Conservation (phyloP, 1,140 invertebrate genomes). For the Diorhabda elongata region DNA sequence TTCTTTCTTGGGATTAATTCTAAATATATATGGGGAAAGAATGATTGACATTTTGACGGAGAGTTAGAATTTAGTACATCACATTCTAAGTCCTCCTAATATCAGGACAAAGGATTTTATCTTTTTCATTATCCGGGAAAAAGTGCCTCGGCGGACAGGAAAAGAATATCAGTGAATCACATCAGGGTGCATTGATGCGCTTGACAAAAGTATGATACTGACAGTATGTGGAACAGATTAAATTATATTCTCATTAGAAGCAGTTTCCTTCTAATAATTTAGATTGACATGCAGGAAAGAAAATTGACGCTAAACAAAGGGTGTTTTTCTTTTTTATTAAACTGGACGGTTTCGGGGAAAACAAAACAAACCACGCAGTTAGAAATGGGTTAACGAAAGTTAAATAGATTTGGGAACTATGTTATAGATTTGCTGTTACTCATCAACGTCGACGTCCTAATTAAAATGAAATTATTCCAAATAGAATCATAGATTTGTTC, state of each 20-base stretch:
- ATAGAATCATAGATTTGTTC: no score
- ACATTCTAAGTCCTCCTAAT: not conserved
- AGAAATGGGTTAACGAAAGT: not conserved
- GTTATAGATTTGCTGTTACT: not conserved
- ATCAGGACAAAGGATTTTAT: not conserved
- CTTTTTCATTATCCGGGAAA: not conserved
- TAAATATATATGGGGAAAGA: not conserved
- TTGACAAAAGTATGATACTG: not conserved
- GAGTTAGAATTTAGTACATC: not conserved
- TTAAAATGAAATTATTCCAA: no score
- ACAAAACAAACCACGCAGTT: no score
- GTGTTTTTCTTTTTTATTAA: not conserved
- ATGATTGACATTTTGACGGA: not conserved
- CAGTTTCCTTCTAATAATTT: not conserved
- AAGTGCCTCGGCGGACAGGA: not conserved
- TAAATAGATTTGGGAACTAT: not conserved
- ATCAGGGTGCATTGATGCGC: conserved; percentile 1
- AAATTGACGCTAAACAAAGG: not conserved
- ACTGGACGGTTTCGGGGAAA: not conserved
- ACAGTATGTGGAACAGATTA: conserved; percentile 2
- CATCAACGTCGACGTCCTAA: no score
- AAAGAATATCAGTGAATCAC: not conserved
- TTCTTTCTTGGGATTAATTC: not conserved
- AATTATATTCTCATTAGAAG: not conserved
- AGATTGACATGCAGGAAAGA: not conserved